phyloP scores from a whole-genome alignment of 2,888 invertebrate species.

The Spodoptera littoralis region DNA sequence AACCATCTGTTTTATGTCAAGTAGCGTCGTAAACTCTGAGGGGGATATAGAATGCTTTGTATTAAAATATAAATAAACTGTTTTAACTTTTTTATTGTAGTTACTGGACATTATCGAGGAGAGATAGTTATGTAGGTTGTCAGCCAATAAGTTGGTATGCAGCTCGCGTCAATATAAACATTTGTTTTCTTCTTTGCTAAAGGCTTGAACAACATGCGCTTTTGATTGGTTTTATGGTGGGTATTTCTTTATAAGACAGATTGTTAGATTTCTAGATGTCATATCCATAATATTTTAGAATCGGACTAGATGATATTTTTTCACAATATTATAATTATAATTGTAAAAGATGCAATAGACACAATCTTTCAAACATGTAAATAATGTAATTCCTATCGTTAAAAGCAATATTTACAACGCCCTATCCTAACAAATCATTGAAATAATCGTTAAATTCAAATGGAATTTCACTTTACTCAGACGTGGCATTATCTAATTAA shows the following conservation, averaged over 20 bases:
- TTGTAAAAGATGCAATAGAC: no score
- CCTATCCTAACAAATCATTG: background rate
- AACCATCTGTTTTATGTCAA: conserved; percentile 80
- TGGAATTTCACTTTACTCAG: conserved; percentile 16
- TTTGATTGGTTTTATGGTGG: no score
- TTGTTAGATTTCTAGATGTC: no score
- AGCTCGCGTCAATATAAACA: no score
- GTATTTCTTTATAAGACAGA: no score
- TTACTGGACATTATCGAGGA: conserved; percentile 24
- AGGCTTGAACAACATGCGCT: no score
- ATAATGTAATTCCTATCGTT: background rate
- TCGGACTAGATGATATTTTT: no score
- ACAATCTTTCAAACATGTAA: no score
- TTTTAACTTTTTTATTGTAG: conserved; percentile 47
- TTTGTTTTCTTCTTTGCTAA: no score
- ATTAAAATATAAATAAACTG: conserved; percentile 63
- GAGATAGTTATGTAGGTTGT: background rate
- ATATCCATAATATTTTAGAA: no score
- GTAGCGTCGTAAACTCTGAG: conserved; percentile 75
- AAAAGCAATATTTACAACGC: conserved; percentile 11
- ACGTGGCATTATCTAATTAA: conserved; percentile 51
- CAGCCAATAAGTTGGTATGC: no score
- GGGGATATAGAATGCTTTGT: conserved; percentile 73
- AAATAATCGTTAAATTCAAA: conserved; percentile 7
- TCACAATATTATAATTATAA: no score